phyloP scores from a whole-genome alignment of 2,888 invertebrate species.

The Taphrorychus bicolor region DNA sequence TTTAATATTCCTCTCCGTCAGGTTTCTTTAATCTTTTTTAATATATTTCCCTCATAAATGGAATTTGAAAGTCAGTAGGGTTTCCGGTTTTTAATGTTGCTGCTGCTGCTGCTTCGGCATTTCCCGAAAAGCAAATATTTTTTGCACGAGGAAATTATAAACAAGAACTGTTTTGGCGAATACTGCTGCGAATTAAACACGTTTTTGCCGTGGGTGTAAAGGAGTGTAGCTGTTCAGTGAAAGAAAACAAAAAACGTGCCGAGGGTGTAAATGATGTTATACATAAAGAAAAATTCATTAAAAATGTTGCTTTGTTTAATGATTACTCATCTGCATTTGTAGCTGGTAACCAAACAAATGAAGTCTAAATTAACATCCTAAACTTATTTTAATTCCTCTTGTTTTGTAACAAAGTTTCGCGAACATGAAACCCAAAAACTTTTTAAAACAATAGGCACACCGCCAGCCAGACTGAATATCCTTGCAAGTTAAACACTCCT shows the following conservation, averaged over 20 bases:
- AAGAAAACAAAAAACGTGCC: too few species aligned
- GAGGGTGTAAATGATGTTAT: too few species aligned
- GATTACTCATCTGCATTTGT: too few species aligned
- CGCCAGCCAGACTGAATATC: not conserved
- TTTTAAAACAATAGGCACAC: too few species aligned
- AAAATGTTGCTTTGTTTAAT: too few species aligned
- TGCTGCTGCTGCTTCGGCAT: not conserved
- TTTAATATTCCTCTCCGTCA: conserved; percentile 8
- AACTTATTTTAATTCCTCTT: too few species aligned
- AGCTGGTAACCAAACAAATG: too few species aligned
- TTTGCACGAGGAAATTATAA: not conserved
- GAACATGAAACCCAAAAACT: too few species aligned
- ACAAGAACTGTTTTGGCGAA: not conserved
- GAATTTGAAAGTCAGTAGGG: conserved; percentile 5
- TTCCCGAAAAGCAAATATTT: not conserved
- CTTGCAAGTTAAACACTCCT: not conserved
- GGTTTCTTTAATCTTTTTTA: conserved; percentile 3
- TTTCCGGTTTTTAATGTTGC: not conserved
- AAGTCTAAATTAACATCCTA: too few species aligned
- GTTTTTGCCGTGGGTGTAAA: not conserved
- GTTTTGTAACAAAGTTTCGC: too few species aligned
- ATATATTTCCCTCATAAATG: conserved; percentile 9
- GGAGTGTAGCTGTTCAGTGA: not conserved
- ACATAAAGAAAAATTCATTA: too few species aligned
- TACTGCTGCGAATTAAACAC: not conserved